These are phyloP conservation scores for Pterocles gutturalis DNA, from an alignment of 2,113 vertebrate genomes.

Conservation along the genomic window DNA sequence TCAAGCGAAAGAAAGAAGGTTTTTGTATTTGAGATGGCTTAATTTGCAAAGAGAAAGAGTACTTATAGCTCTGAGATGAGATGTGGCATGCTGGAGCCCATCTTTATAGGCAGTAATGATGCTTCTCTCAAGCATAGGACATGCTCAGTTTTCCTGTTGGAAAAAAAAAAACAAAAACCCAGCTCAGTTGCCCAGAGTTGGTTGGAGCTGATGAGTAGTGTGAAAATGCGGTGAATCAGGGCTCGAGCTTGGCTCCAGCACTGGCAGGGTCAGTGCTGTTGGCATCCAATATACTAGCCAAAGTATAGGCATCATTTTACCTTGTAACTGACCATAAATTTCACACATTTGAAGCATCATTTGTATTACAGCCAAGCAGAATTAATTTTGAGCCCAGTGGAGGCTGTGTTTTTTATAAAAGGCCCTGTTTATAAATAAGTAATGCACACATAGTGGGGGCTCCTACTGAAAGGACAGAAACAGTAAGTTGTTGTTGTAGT, in stretches of 20 bases:
- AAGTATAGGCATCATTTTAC: not conserved
- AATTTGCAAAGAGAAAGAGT: not conserved
- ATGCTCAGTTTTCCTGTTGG: not conserved
- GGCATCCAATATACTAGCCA: not conserved
- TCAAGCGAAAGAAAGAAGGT: not conserved
- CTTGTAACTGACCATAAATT: not conserved
- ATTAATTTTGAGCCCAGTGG: conserved; percentile 2
- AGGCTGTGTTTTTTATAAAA: conserved; percentile 54
- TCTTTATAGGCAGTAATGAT: not conserved
- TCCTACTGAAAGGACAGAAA: conserved; percentile 41
- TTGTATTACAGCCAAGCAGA: not conserved
- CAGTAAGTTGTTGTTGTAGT: conserved; percentile 9
- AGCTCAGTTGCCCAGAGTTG: not conserved
- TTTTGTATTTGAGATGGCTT: not conserved
- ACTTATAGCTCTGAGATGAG: not conserved
- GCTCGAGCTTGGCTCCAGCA: not conserved
- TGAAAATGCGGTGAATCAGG: conserved; percentile 16
- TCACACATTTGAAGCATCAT: not conserved
- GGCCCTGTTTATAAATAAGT: conserved; percentile 56
- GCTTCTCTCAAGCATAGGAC: not conserved
- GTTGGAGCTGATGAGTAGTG: not conserved
- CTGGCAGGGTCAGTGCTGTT: not conserved
- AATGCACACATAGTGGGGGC: not conserved
- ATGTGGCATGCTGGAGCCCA: not conserved
- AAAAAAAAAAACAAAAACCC: not conserved